phyloP scores from a whole-genome alignment of 2,113 vertebrate genomes.

The Emydura subglobosa region DNA sequence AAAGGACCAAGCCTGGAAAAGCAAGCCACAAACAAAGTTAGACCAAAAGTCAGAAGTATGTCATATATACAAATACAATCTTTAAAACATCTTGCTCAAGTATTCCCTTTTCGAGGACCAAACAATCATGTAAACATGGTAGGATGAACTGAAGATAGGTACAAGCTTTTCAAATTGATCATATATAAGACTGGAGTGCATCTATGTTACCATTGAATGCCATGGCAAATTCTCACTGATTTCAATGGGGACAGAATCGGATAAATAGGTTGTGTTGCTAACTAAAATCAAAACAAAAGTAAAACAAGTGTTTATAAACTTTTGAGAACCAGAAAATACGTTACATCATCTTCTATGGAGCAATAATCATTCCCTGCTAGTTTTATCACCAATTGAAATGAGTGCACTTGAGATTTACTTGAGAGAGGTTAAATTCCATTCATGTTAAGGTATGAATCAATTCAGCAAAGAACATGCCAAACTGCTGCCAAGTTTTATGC shows the following conservation, averaged over 20 bases:
- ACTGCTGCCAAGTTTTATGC: not conserved
- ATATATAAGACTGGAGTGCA: not conserved
- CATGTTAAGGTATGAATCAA: not conserved
- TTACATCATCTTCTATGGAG: not conserved
- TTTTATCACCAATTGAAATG: not conserved
- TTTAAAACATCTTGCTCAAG: not conserved
- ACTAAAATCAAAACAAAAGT: not conserved
- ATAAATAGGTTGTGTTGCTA: not conserved
- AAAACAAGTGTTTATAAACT: not conserved
- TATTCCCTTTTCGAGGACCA: not conserved
- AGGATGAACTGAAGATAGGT: not conserved
- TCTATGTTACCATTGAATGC: not conserved
- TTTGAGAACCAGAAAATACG: not conserved
- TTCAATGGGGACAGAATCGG: not conserved
- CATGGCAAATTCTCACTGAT: not conserved
- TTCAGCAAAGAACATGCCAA: not conserved
- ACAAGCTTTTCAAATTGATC: not conserved
- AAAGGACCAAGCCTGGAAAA: not conserved
- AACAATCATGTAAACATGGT: not conserved
- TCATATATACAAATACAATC: not conserved
- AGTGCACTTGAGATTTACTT: not conserved
- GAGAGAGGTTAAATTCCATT: not conserved
- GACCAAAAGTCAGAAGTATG: not conserved
- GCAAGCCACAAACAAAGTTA: not conserved
- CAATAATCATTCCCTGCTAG: not conserved